A percentile compares a stretch with the other conserved stretches of the same genome.
These are phyloP conservation scores for Eupithecia insigniata DNA, from an alignment of 2,888 invertebrate genomes.

Conservation along the genomic window DNA sequence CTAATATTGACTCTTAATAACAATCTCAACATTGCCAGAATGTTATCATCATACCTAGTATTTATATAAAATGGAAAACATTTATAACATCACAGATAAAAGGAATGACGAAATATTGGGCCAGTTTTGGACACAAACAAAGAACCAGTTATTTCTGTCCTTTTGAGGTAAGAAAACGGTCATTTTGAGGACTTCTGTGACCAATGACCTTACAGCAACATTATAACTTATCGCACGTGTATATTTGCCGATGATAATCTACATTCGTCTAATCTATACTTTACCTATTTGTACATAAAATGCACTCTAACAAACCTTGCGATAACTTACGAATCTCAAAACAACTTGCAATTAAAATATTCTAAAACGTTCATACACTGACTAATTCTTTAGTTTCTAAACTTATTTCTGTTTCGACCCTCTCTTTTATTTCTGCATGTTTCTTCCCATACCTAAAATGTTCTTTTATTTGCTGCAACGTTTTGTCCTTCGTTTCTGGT, in stretches of 20 bases:
- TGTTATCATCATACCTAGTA: neutral
- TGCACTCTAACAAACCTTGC: neutral
- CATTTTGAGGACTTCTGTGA: neutral
- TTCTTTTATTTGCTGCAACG: conserved; percentile 87
- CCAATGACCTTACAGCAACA: neutral
- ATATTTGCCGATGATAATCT: neutral
- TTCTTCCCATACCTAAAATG: conserved; percentile 73
- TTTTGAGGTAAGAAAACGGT: conserved; percentile 8
- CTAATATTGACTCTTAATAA: neutral
- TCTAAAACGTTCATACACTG: neutral
- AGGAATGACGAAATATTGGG: conserved; percentile 15
- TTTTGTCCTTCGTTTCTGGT: conserved; percentile 88
- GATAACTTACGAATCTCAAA: neutral
- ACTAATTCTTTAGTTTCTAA: neutral
- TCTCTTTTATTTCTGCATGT: conserved; percentile 46
- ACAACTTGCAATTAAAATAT: neutral
- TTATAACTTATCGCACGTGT: neutral
- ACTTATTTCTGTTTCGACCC: neutral
- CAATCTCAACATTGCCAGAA: neutral
- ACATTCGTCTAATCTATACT: neutral
- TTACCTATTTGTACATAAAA: neutral
- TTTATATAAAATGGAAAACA: neutral
- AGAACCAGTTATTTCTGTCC: conserved; percentile 9
- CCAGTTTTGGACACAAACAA: conserved; percentile 7
- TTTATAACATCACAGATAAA: conserved; percentile 7